A percentile compares a stretch with the other conserved stretches of the same genome.
phyloP scores from a whole-genome alignment of 2,797 vertebrate genomes.

The Delichon dasypus region DNA sequence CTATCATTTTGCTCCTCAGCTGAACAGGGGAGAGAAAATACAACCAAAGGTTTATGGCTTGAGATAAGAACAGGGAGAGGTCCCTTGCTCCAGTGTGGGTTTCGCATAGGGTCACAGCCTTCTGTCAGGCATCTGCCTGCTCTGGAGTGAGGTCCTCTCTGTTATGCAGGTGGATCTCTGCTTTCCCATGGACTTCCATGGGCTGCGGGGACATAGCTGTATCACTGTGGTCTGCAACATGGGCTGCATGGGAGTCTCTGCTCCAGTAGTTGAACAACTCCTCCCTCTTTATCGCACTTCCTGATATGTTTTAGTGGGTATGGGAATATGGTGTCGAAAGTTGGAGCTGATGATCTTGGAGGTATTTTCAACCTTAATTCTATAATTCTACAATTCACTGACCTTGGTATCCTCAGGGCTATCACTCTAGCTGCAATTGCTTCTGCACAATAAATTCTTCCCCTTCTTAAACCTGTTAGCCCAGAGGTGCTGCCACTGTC shows the following conservation, averaged over 20 bases:
- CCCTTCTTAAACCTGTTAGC: not conserved
- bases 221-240: rapidly evolving
- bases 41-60: not conserved
- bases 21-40: not conserved
- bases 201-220: not conserved
- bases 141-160: not conserved
- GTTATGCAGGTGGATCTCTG: not conserved
- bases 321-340: not conserved
- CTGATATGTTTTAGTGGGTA: not conserved
- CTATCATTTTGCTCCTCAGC: not conserved
- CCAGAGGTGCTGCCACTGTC: not conserved
- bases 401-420: not conserved
- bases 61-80: not conserved
- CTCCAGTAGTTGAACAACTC: not conserved
- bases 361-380: not conserved
- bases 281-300: not conserved
- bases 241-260: not conserved
- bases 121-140: not conserved
- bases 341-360: not conserved
- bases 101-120: not conserved
- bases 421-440: not conserved
- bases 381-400: not conserved
- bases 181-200: not conserved
- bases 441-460: not conserved
- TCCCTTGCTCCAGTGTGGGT: not conserved